phyloP scores from a whole-genome alignment of 2,888 invertebrate genomes.

The Blastobasis lacticolella region DNA sequence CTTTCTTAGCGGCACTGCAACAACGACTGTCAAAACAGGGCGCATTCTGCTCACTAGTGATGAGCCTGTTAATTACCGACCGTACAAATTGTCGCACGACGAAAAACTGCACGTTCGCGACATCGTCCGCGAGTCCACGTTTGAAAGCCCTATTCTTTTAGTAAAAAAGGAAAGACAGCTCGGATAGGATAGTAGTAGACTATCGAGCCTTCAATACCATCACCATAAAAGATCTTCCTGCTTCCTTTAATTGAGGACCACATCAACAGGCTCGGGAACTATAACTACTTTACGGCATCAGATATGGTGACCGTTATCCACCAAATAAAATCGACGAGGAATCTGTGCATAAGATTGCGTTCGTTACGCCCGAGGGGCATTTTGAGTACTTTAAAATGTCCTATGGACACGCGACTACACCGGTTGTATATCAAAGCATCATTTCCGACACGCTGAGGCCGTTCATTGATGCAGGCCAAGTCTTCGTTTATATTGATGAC shows the following conservation, averaged over 20 bases:
- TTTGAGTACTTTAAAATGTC: constrained; percentile 17
- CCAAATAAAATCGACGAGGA: constrained; percentile 13
- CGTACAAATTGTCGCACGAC: constrained; percentile 7
- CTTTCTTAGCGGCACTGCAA: too few relatives aligned
- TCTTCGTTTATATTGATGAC: background rate
- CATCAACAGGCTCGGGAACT: constrained; percentile 7
- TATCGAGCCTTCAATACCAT: constrained; percentile 4
- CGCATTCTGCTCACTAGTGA: constrained; percentile 6
- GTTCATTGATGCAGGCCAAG: background rate
- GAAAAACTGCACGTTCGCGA: constrained; percentile 8
- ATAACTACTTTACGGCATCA: constrained; percentile 11
- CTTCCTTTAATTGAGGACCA: constrained; percentile 8
- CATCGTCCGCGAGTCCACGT: constrained; percentile 3
- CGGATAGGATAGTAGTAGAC: constrained; percentile 1
- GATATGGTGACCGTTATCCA: constrained; percentile 17
- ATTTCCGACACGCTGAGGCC: constrained; percentile 3
- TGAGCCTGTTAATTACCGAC: constrained; percentile 8
- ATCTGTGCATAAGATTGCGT: constrained; percentile 11
- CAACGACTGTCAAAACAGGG: too few relatives aligned
- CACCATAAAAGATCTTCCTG: background rate
- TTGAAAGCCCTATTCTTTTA: constrained; percentile 2
- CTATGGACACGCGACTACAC: background rate
- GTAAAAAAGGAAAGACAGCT: constrained; percentile 4
- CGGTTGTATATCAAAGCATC: constrained; percentile 14
- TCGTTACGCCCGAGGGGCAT: background rate